These are phyloP conservation scores for Sycophila texana DNA, from an alignment of 2,888 invertebrate species.

Conservation along the genomic window DNA sequence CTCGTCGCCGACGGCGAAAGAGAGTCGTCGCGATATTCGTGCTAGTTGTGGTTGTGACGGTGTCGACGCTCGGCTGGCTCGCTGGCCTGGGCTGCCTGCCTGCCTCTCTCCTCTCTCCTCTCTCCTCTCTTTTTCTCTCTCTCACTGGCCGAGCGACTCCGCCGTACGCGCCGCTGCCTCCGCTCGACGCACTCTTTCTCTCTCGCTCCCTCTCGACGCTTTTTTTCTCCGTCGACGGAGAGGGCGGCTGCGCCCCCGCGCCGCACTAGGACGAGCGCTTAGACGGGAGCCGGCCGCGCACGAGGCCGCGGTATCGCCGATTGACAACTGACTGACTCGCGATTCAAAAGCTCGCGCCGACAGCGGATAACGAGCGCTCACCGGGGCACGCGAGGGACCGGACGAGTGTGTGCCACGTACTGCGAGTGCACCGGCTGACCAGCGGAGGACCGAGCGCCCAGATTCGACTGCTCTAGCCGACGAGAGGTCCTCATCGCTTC, in stretches of 20 bases:
- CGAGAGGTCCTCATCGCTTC: background rate
- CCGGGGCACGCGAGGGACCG: slow-evolving; percentile 32
- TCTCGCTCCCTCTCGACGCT: too few relatives aligned
- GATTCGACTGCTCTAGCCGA: too few relatives aligned
- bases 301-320: slow-evolving; percentile 1
- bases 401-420: slow-evolving; percentile 1
- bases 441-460: too few relatives aligned
- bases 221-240: too few relatives aligned
- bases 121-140: slow-evolving; percentile 9
- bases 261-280: slow-evolving; percentile 7
- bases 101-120: background rate
- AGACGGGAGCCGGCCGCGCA: slow-evolving; percentile 16
- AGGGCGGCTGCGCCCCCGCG: background rate
- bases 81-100: slow-evolving; percentile 1
- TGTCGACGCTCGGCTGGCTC: slow-evolving; percentile 40
- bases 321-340: background rate
- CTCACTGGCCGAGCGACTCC: background rate
- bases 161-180: background rate
- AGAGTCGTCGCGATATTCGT: slow-evolving; percentile 41
- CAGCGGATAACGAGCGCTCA: slow-evolving; percentile 8
- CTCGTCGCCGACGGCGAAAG: slow-evolving; percentile 46
- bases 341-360: background rate
- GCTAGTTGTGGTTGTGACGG: slow-evolving; percentile 54
- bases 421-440: background rate
- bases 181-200: background rate